Percentiles rank a stretch among this genome's conserved stretches.
Evolutionary conservation across 2,888 invertebrate species (phyloP).

Genomic region (Arctia plantaginis): DNA sequence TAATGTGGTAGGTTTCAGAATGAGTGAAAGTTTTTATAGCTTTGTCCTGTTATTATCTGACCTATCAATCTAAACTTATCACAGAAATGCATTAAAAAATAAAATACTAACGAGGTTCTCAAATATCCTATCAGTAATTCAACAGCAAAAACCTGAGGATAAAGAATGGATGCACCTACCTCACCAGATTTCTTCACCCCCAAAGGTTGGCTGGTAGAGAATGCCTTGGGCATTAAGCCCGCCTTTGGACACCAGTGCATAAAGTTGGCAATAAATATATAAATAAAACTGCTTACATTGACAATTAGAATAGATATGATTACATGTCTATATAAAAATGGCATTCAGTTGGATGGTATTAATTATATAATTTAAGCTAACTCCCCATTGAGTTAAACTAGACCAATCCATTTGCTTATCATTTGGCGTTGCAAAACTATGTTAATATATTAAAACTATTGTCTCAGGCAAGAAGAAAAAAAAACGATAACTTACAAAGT

Average conservation of each 20-base stretch:
- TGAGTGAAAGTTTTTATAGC: neutral
- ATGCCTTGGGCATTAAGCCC: too few species aligned
- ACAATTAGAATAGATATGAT: too few species aligned
- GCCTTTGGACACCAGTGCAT: too few species aligned
- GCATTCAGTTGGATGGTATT: neutral
- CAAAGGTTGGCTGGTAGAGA: too few species aligned
- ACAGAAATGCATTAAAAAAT: neutral
- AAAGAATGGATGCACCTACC: too few species aligned
- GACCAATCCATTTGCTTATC: conserved; percentile 5
- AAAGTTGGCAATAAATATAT: too few species aligned
- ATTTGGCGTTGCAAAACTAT: neutral
- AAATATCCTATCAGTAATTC: neutral
- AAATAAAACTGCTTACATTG: too few species aligned
- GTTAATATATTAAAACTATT: neutral
- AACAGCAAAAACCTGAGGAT: neutral
- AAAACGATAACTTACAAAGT: neutral
- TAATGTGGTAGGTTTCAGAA: neutral
- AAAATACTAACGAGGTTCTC: neutral
- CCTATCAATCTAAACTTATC: neutral
- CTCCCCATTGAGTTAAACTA: neutral
- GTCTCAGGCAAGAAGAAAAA: neutral
- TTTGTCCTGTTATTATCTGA: neutral
- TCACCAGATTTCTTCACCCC: too few species aligned
- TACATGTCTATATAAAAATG: too few species aligned
- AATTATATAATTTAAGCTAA: too few species aligned